Conservation (phyloP, 2,113 vertebrate genomes). For the Lepisosteus oculatus region DNA sequence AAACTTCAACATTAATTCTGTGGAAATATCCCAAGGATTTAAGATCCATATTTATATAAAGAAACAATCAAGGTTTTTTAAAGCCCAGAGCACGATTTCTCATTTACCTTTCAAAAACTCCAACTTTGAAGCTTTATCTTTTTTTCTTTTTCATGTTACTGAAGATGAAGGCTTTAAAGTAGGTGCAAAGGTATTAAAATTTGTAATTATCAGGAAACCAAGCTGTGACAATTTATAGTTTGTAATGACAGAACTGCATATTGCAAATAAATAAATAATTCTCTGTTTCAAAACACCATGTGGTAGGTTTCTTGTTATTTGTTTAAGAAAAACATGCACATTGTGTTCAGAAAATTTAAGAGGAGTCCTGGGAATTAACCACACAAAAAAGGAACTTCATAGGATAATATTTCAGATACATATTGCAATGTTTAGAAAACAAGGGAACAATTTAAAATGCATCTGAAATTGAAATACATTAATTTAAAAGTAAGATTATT, state of each 20-base stretch:
- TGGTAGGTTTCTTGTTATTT: constrained; percentile 11
- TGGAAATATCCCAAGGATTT: no score
- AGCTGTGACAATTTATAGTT: constrained; percentile 70
- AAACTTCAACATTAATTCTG: no score
- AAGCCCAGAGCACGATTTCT: constrained; percentile 55
- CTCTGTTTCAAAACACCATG: no score
- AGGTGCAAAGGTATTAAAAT: constrained; percentile 59
- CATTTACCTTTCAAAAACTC: constrained; percentile 47
- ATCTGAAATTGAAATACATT: no score
- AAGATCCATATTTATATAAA: constrained; percentile 26
- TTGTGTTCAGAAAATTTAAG: neutral
- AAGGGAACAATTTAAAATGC: no score
- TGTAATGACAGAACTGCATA: constrained; percentile 61
- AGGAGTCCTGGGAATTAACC: no score
- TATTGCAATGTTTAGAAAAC: no score
- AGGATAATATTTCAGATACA: no score
- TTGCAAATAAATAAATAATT: no score
- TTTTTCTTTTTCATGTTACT: constrained; percentile 57
- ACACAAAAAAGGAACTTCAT: no score
- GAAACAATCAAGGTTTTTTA: constrained; percentile 54
- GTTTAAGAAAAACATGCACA: constrained; percentile 29
- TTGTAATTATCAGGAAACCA: constrained; percentile 70
- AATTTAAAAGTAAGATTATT: no score
- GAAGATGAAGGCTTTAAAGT: constrained; percentile 69
- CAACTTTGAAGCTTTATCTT: constrained; percentile 66